Evolutionary conservation across 1,140 invertebrate genomes (phyloP), one percentile per base, ranked within the genome.

Genomic region (Brachionus calyciflorus): DNA sequence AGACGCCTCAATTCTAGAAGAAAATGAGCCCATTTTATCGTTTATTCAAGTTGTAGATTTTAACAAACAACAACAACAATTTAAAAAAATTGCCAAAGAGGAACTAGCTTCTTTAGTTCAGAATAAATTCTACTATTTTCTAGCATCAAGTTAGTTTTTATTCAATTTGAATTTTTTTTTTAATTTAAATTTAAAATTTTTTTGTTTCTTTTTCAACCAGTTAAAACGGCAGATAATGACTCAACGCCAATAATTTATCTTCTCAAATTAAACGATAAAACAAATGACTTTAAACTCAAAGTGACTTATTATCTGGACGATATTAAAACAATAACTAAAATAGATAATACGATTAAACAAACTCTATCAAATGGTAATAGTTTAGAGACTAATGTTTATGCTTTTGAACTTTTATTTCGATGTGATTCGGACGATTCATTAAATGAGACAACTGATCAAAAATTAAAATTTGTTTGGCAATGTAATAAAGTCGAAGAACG

Each of bases 281-380:
- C 69, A 51, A 73, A 49, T 9, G 69, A 73, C 51, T 73, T 73
- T 17, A 73, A 73, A 33, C 46, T 73, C 10, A 73, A 73, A 73
- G 46, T 49, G 14, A 73, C 69, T 6, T 73, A 55, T 21, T 51
- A 49, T 49, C n/a, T 73, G 9, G 51, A 73, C 14, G 46, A 49
- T 37, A 73, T 73, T 37, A 55, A 49, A 73, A 26, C 69, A 21
- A 49, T 73, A 17, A 73, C 69, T 10, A 73, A 55, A 73, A 73
- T 73, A 37, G 69, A 73, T 73, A 37, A 51, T 33, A 73, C 33
- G 33, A 21, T 49, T 24, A 73, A 73, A 73, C 46, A 73, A 21
- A 55, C 37, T 17, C 26, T 33, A 51, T 73, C 51, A 3, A 51
- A 3, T 73, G 51, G 46, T 30, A 41, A 30, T 14, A 51, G 24